Percentiles rank a stretch among this genome's conserved stretches.
These are phyloP conservation scores for Paralvinella palmiformis DNA, from an alignment of 1,140 invertebrate species.

Conservation along the genomic window DNA sequence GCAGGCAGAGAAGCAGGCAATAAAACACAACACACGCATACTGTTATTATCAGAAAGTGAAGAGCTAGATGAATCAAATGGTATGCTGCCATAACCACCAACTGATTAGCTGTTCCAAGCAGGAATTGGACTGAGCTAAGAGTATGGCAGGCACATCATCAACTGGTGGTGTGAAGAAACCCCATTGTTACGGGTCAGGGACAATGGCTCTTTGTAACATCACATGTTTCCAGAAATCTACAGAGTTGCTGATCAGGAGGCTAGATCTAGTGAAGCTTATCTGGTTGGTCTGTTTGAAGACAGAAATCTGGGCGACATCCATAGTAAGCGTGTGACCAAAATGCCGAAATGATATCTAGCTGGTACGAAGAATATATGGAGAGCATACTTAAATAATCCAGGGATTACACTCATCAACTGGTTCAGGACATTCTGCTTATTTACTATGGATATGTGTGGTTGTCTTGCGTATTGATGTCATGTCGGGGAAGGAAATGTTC, in stretches of 20 bases:
- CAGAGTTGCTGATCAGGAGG: slow-evolving; percentile 75
- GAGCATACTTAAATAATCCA: slow-evolving; percentile 44
- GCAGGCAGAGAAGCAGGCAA: no score
- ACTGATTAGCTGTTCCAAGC: no score
- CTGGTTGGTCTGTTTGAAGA: slow-evolving; percentile 83
- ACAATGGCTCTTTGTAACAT: slow-evolving; percentile 82
- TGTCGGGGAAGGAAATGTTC: no score
- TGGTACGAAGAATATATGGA: slow-evolving; percentile 45
- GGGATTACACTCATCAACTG: no score
- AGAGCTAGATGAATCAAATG: no score
- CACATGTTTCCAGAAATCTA: slow-evolving; percentile 76
- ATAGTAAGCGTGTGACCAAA: slow-evolving; percentile 89
- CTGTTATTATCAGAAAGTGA: no score
- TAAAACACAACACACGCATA: no score
- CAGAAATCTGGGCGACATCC: slow-evolving; percentile 89
- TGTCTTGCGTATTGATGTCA: no score
- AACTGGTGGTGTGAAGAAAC: slow-evolving; percentile 57
- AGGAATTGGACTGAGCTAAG: no score
- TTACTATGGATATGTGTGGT: no score
- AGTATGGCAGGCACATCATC: slow-evolving; percentile 54
- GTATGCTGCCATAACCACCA: no score
- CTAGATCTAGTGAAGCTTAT: slow-evolving; percentile 82
- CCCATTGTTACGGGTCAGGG: slow-evolving; percentile 57
- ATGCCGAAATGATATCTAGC: slow-evolving; percentile 93
- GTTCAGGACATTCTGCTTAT: no score